Base-by-base conservation (phyloP, 2,888 invertebrate genomes). In the Cephus sareptanus region DNA sequence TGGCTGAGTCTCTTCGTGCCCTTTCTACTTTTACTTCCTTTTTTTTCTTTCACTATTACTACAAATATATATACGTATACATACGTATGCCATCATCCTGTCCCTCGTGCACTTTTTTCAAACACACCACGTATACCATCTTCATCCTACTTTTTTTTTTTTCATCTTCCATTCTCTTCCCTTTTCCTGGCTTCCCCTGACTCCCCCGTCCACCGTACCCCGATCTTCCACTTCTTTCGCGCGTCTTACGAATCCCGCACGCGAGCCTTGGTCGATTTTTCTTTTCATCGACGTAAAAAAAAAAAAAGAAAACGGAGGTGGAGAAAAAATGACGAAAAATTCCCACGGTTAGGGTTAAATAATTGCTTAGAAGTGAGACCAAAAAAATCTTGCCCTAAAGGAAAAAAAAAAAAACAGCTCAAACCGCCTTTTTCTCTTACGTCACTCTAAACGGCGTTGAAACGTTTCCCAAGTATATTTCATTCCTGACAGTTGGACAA, bases 1-100 rank as follows among this genome's bases (percentile, higher is more conserved):
- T 77, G 79, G 80, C 78, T 73, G 74, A 15, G 13, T 31, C 23
- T 71, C 71, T 71, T 34, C 71, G 71, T 31, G 71, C 71, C 56
- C 56, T 56, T 23, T 56, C 56, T 23, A 56, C 56, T 56, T 56
- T 23, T 56, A 56, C 56, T 56, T 23, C 1, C 23, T 23, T 15
- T 9, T 56, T 9, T 56, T 56, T 40, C 40, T 40, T 40, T 40
- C 15, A 0, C 40, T 40, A 2, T 15, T 40, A 15, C 40, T 15
- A 40, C 6, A 15, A 40, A 40, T 40, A 15, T 12, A 37, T 37
- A 37, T 13, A 37, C 3, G 35, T 15, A 23, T 6, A 23, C 15
- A 9, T 23, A 23, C 15, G 9, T 23, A 6, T 6, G 40, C 15
- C 6, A 40, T 40, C 37, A 23, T 56, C 23, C 23, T 23, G 56